phyloP scores from a whole-genome alignment of 2,797 vertebrate species.

The Esox masquinongy region DNA sequence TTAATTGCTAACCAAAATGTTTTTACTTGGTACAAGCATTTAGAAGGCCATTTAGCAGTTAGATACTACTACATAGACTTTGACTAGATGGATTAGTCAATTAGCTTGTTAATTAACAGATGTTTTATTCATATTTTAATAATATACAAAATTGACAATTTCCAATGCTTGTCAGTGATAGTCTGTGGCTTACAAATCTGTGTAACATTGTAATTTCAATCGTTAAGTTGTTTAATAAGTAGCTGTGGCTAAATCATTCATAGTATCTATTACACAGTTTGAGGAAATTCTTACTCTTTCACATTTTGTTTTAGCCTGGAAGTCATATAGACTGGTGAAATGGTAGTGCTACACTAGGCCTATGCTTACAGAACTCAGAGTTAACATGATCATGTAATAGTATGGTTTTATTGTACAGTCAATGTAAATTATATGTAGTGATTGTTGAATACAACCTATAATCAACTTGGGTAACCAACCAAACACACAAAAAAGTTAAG shows the following conservation, averaged over 20 bases:
- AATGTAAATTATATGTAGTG: neutral
- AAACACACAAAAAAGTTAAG: neutral
- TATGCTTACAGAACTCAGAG: neutral
- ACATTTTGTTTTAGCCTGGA: neutral
- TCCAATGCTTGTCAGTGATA: too few relatives aligned
- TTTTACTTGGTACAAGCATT: too few relatives aligned
- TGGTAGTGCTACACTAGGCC: neutral
- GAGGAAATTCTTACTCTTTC: neutral
- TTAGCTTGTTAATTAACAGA: too few relatives aligned
- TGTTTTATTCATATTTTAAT: too few relatives aligned
- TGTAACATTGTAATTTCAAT: neutral
- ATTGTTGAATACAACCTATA: neutral
- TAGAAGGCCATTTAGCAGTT: too few relatives aligned
- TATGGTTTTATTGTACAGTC: neutral
- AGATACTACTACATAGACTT: too few relatives aligned
- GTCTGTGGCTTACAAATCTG: too few relatives aligned
- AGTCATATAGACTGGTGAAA: neutral
- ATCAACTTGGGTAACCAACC: neutral
- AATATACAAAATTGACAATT: too few relatives aligned
- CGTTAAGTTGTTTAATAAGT: neutral
- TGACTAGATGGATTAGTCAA: too few relatives aligned
- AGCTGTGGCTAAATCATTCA: neutral
- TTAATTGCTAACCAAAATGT: neutral
- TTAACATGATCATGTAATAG: neutral
- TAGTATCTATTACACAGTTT: neutral